Percentiles rank a stretch among this genome's conserved stretches.
phyloP scores from a whole-genome alignment of 2,888 invertebrate species.

The Pecten maximus region DNA sequence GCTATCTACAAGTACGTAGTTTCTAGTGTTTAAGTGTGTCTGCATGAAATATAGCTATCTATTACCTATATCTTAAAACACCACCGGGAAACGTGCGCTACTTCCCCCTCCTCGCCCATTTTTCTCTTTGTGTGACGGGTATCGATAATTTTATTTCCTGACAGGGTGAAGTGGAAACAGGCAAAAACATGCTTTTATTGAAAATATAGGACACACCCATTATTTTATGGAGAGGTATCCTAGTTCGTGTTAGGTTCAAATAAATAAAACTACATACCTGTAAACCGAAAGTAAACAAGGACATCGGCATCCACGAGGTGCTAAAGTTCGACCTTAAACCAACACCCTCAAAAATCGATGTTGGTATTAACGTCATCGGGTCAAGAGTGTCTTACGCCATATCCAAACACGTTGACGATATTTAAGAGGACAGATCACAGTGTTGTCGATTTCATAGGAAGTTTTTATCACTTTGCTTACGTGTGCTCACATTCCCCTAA shows the following conservation, averaged over 20 bases:
- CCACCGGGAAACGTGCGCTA: neutral
- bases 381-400: neutral
- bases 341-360: neutral
- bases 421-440: neutral
- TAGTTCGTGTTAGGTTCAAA: constrained; percentile 1
- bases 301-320: neutral
- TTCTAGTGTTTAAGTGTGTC: neutral
- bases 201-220: neutral
- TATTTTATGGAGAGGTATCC: constrained; percentile 8
- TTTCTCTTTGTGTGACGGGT: neutral
- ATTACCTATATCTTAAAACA: neutral
- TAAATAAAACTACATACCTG: constrained; percentile 3
- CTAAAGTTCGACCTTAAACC: neutral
- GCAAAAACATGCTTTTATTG: neutral
- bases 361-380: neutral
- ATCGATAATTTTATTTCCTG: neutral
- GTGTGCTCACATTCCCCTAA: neutral
- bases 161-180: neutral
- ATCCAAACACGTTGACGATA: neutral
- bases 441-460: neutral
- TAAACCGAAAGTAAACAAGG: constrained; percentile 26
- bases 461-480: neutral
- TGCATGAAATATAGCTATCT: neutral
- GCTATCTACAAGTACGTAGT: neutral
- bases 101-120: neutral